These are phyloP conservation scores for Sesia apiformis DNA, from an alignment of 2,888 invertebrate species.

Conservation along the genomic window DNA sequence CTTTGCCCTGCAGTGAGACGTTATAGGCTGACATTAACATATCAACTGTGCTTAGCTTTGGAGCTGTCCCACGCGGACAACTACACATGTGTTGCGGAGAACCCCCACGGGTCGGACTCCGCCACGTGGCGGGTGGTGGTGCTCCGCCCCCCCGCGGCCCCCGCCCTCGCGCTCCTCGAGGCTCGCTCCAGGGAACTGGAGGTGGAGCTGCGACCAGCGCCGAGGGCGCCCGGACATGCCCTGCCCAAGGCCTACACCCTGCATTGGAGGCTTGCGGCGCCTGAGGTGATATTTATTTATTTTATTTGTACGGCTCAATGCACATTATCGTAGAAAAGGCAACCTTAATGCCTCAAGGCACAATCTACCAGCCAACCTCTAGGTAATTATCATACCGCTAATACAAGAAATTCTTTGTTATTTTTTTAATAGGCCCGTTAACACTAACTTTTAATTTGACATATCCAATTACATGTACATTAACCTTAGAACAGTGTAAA, in stretches of 20 bases:
- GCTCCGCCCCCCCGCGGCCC: slow-evolving; percentile 82
- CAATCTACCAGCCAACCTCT: no score
- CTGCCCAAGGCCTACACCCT: slow-evolving; percentile 76
- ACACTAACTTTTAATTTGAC: not conserved
- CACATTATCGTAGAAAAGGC: no score
- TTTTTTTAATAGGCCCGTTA: no score
- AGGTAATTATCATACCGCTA: no score
- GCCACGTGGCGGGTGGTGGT: slow-evolving; percentile 86
- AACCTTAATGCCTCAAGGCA: no score
- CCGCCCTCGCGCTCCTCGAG: slow-evolving; percentile 75
- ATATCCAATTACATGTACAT: not conserved
- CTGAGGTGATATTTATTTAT: slow-evolving; percentile 71
- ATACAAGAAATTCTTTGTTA: no score
- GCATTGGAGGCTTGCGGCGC: slow-evolving; percentile 79
- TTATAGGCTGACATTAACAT: no score
- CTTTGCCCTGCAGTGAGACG: no score
- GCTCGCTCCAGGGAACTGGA: slow-evolving; percentile 58
- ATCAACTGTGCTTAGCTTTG: slow-evolving; percentile 58
- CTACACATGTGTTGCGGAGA: slow-evolving; percentile 86
- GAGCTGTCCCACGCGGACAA: slow-evolving; percentile 84
- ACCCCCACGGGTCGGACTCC: slow-evolving; percentile 88
- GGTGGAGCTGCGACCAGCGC: slow-evolving; percentile 49
- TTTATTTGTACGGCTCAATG: not conserved
- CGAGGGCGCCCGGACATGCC: slow-evolving; percentile 54
- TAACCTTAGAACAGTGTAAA: not conserved